Evolutionary conservation across 2,113 vertebrate genomes (phyloP).

Genomic region (Nipponia nippon): DNA sequence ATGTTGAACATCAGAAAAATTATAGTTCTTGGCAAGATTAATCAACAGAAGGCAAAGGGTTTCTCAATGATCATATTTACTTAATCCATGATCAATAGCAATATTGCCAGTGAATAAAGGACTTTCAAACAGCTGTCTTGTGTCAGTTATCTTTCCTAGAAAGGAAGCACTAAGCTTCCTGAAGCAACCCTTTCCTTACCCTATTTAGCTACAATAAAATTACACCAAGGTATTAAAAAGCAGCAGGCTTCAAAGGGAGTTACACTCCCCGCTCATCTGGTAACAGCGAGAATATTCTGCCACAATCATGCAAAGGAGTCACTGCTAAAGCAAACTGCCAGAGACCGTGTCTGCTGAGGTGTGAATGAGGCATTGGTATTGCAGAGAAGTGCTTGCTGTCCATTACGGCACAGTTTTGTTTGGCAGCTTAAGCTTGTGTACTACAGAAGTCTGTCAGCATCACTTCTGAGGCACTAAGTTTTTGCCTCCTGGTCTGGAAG

Average conservation of each 20-base stretch:
- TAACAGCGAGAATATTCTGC: not conserved
- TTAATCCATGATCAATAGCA: constrained; percentile 30
- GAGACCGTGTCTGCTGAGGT: rapidly evolving
- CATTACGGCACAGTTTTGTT: rapidly evolving
- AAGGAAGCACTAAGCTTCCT: not conserved
- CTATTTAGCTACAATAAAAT: rapidly evolving
- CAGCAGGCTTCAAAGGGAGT: not conserved
- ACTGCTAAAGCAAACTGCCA: rapidly evolving
- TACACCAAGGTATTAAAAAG: not conserved
- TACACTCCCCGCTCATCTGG: rapidly evolving
- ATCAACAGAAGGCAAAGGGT: constrained; percentile 26
- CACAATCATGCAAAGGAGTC: rapidly evolving
- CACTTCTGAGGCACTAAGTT: not conserved
- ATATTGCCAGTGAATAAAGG: not conserved
- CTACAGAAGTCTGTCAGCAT: not conserved
- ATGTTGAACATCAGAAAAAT: not conserved
- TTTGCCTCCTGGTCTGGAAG: not conserved
- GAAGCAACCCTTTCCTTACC: not conserved
- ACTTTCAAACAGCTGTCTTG: not conserved
- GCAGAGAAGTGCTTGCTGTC: not conserved
- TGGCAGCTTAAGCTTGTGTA: not conserved
- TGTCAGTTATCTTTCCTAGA: not conserved
- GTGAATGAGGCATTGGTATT: rapidly evolving
- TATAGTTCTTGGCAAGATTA: not conserved
- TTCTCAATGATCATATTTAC: constrained; percentile 52